Evolutionary conservation across 2,797 vertebrate species (phyloP).

Genomic region (Micrastur ruficollis): DNA sequence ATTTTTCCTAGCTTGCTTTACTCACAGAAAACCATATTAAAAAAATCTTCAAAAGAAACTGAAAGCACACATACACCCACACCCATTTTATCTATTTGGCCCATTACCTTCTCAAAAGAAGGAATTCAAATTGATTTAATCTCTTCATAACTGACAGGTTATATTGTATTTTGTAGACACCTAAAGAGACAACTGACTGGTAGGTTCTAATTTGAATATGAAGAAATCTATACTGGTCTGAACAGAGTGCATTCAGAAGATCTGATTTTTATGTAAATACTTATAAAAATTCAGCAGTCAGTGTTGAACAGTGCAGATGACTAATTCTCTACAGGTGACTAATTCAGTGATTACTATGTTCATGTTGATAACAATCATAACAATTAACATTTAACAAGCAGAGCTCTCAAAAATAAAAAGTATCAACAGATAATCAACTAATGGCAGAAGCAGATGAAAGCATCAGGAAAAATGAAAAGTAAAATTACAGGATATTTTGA

Average conservation of each 20-base stretch:
- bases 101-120: not conserved
- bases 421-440: not conserved
- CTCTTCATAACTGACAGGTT: not conserved
- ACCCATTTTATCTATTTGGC: not conserved
- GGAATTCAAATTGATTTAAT: not conserved
- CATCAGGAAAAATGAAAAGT: not conserved
- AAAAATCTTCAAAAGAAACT: not conserved
- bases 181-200: not conserved
- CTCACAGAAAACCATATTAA: not conserved
- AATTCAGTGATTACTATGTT: slow-evolving; percentile 34
- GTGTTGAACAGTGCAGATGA: not conserved
- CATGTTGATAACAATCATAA: slow-evolving; percentile 13
- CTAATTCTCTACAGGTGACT: slow-evolving; percentile 41
- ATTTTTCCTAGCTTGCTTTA: not conserved
- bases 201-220: not conserved
- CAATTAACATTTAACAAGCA: slow-evolving; percentile 47
- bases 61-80: not conserved
- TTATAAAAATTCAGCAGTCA: slow-evolving; percentile 17
- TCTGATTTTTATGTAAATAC: not conserved
- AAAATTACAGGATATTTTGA: not conserved
- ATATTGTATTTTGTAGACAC: not conserved
- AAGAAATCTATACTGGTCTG: not conserved
- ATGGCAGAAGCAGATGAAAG: not conserved
- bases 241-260: not conserved
- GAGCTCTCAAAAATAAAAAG: slow-evolving; percentile 10